Evolutionary conservation across 2,888 invertebrate genomes (phyloP), one percentile per base, ranked within the genome.

Genomic region (Crioceris asparagi): DNA sequence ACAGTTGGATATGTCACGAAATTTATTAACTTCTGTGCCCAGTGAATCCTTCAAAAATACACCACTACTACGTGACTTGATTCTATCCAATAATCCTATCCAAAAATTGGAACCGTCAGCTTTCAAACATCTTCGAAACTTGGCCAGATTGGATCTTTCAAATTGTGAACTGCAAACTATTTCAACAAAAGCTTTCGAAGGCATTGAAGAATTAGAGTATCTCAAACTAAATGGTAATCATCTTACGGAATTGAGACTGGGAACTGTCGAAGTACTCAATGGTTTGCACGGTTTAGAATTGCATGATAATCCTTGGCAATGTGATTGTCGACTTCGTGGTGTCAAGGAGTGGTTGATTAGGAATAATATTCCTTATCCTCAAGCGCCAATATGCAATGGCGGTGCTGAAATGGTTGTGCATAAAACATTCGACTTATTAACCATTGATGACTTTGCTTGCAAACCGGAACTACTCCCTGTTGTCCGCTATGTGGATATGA

Each of bases 301-400:
- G 47, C 85, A 88, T 46, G 84, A 84, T 47, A 90, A 90, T 63
- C 86, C 85, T 1, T 90, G 88, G 90, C 74, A 79, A 43, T 91
- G 90, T 58, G 88, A 90, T 57, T 91, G 90, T 56, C 77, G 84
- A 16, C 62, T 90, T 40, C 70, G 88, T 33, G 80, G 83, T 40
- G 75, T 86, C 40, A 85, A 86, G 59, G 70, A 81, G 51, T 90
- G 88, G 88, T 66, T 90, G 45, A 75, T 77, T 34, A 77, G 79
- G 53, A 75, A 80, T 49, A 84, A 85, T 57, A 74, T 83, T 25
- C 80, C 82, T 2, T 75, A 80, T 50, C 73, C 80, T n/a, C 77
- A 85, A 35, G 77, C 84, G 4, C 87, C 90, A 0, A 65, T 77
- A 16, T 91, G 90, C 56, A 72, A 75, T 14, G 77, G 78, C 3